These are phyloP conservation scores for Masnerella sp. DNA, from an alignment of 2,888 invertebrate species.

Conservation along the genomic window DNA sequence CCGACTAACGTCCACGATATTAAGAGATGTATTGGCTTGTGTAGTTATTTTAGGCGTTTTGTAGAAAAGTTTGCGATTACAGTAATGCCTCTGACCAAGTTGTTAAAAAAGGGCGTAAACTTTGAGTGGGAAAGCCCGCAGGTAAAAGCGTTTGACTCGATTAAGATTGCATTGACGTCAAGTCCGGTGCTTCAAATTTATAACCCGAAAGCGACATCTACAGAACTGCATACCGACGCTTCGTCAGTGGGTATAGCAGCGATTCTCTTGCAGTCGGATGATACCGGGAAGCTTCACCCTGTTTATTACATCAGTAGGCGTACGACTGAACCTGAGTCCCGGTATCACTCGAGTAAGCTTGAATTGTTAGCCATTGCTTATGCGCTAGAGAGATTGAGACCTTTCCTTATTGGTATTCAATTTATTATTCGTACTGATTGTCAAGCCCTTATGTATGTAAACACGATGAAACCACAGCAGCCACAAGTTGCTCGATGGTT, in stretches of 20 bases:
- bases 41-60: conserved; percentile 42
- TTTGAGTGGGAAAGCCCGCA: conserved; percentile 49
- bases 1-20: conserved; percentile 6
- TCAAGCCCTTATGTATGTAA: conserved; percentile 54
- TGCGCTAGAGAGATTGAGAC: conserved; percentile 47
- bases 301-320: conserved; percentile 58
- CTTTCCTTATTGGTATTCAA: conserved; percentile 50
- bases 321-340: conserved; percentile 59
- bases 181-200: conserved; percentile 53
- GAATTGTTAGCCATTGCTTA: conserved; percentile 61
- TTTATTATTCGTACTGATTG: conserved; percentile 48
- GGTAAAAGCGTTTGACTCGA: conserved; percentile 56
- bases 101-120: conserved; percentile 1
- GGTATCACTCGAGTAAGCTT: conserved; percentile 59
- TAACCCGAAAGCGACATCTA: conserved; percentile 48
- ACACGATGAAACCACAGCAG: conserved; percentile 44
- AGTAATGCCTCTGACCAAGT: conserved; percentile 9
- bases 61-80: conserved; percentile 22
- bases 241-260: conserved; percentile 10
- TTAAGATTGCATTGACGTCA: conserved; percentile 49
- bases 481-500: conserved; percentile 10
- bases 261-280: conserved; percentile 51
- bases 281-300: conserved; percentile 47
- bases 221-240: conserved; percentile 36
- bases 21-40: conserved; percentile 13